Base-by-base conservation (phyloP, 2,888 invertebrate genomes). In the Aporophyla lueneburgensis region DNA sequence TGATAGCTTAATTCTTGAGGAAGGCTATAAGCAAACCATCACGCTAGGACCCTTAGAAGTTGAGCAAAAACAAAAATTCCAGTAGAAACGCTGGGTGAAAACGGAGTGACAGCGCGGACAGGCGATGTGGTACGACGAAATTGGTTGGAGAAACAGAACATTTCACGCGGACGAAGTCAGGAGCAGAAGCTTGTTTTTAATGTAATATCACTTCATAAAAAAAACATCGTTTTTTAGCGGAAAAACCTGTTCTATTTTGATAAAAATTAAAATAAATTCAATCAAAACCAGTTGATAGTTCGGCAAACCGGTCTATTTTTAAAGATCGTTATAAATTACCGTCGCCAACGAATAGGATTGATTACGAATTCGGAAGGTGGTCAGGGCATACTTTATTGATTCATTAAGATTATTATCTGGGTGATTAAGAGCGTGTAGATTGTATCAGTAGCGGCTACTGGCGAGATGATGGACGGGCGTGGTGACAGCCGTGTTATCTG, bases 341-440 rank as follows among this genome's bases (percentile, higher is more conserved):
- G n/a, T 19, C 19, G 53, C 5, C 12, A 72, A 27, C 56, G 56
- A 58, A 77, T 59, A 46, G 33, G 53, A 69, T 68, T 27, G 46
- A 77, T 81, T 58, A 46, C 46, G 59, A 53, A 66, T 82, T 71
- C 56, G 69, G 69, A 53, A 77, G 67, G 53, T 24, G 58, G n/a
- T 10, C n/a, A 0, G 21, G 43, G 24, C n/a, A 71, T 27, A 24
- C 10, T 76, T 78, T 58, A 81, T 67, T 76, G 46, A n/a, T 71
- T 71, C 56, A 67, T 80, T 81, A 71, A 63, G 49, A 63, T 58
- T n/a, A 16, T 54, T 75, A 76, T 80, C 76, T 65, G 66, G 24
- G 69, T 69, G 43, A 80, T 70, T 24, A 66, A 63, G 54, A 78
- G 58, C 33, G 24, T 43, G 56, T 53, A 58, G 33, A 46, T 63